Percentiles rank a stretch among this genome's conserved stretches.
phyloP scores from a whole-genome alignment of 2,113 vertebrate species.

The Electrona antarctica region DNA sequence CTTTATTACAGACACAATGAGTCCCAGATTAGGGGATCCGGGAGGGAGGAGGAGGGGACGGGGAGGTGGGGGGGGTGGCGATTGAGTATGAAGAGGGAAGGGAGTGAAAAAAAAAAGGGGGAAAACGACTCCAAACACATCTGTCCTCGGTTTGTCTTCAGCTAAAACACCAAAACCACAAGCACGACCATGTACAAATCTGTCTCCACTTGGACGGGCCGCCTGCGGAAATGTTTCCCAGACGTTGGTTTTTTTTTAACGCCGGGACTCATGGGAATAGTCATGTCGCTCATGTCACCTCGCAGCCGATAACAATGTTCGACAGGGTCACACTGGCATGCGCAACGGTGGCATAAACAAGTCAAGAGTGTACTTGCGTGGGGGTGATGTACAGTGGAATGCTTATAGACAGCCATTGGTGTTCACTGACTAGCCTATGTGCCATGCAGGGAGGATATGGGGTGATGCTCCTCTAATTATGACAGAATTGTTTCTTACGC shows the following conservation, averaged over 20 bases:
- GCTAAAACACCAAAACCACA: slow-evolving; percentile 70
- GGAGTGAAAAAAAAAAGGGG: not conserved
- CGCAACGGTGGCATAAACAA: slow-evolving; percentile 50
- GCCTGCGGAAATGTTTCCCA: slow-evolving; percentile 70
- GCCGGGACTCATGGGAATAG: slow-evolving; percentile 51
- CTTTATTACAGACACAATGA: slow-evolving; percentile 80
- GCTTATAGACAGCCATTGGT: slow-evolving; percentile 17
- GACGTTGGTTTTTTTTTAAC: slow-evolving; percentile 59
- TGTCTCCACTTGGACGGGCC: slow-evolving; percentile 61
- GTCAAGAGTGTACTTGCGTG: slow-evolving; percentile 41
- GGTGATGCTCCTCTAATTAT: not conserved
- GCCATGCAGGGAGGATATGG: slow-evolving; percentile 9
- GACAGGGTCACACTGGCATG: slow-evolving; percentile 49
- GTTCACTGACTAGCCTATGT: not conserved
- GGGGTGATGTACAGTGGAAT: slow-evolving; percentile 38
- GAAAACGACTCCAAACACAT: slow-evolving; percentile 66
- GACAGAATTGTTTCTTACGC: not conserved
- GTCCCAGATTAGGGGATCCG: slow-evolving; percentile 74
- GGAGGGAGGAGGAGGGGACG: slow-evolving; percentile 41
- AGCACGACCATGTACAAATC: slow-evolving; percentile 75
- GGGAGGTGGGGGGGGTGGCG: slow-evolving; percentile 3
- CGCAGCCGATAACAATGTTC: slow-evolving; percentile 42
- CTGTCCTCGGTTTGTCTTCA: slow-evolving; percentile 77
- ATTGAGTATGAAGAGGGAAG: slow-evolving; percentile 19
- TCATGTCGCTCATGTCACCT: slow-evolving; percentile 43